Conservation (phyloP, 2,113 vertebrate species). For the Sapajus apella region DNA sequence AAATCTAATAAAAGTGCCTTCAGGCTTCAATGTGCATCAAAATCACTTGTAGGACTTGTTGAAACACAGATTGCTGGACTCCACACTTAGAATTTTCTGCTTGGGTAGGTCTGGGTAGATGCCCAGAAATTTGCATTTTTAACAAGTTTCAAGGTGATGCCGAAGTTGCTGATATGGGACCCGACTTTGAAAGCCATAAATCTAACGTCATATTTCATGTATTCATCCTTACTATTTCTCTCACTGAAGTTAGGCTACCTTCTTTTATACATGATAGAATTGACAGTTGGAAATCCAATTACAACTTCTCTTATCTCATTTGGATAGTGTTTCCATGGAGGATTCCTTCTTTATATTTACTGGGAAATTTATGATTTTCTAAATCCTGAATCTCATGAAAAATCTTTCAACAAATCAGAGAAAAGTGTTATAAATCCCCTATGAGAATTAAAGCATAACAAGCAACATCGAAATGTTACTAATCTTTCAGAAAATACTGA, state of each 20-base stretch:
- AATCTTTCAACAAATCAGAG: background rate
- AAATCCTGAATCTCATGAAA: background rate
- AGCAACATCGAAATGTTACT: background rate
- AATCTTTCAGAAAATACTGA: background rate
- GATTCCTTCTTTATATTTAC: background rate
- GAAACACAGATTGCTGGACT: background rate
- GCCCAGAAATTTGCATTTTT: background rate
- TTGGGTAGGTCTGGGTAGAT: accelerated
- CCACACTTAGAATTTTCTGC: background rate
- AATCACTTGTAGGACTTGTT: background rate
- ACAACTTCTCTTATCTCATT: background rate
- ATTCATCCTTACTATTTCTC: background rate
- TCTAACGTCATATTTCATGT: background rate
- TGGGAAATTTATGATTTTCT: background rate
- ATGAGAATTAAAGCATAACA: background rate
- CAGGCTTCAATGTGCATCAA: background rate
- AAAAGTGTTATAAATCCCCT: background rate
- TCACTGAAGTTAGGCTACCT: background rate
- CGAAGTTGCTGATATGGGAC: background rate
- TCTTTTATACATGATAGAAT: background rate
- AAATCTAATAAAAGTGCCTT: background rate
- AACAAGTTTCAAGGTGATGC: background rate
- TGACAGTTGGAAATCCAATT: background rate
- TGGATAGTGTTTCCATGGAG: background rate
- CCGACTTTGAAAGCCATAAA: background rate